These are phyloP conservation scores for Pluvianellus socialis DNA, from an alignment of 2,113 vertebrate species.

Conservation along the genomic window DNA sequence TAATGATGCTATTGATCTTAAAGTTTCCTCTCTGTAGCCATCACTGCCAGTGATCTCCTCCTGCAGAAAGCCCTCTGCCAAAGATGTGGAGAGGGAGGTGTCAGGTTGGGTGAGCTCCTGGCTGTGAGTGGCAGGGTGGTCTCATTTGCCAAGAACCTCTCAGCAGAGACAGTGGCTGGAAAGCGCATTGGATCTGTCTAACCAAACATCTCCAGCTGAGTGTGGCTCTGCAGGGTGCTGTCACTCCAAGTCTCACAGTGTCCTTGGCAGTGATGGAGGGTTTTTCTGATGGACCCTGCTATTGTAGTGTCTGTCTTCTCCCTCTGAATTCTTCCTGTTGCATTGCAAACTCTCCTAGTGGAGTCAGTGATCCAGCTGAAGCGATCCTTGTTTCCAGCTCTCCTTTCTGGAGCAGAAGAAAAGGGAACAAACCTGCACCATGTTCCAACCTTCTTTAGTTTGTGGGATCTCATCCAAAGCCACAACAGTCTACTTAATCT, in stretches of 20 bases:
- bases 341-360: neutral
- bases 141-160: constrained; percentile 6
- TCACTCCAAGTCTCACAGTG: neutral
- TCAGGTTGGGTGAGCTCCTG: neutral
- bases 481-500: neutral
- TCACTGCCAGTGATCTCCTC: neutral
- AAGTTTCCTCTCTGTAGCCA: neutral
- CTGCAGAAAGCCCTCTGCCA: neutral
- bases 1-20: neutral
- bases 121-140: neutral
- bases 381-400: neutral
- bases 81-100: neutral
- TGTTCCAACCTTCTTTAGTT: neutral
- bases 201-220: neutral
- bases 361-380: neutral
- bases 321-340: neutral
- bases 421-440: neutral
- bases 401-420: neutral
- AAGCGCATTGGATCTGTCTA: neutral
- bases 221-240: neutral
- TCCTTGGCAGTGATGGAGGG: neutral
- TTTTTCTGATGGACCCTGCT: neutral
- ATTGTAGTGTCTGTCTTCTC: neutral
- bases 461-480: neutral
- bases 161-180: neutral